Evolutionary conservation across 2,113 vertebrate genomes (phyloP).

Genomic region (Cebidichthys violaceus): DNA sequence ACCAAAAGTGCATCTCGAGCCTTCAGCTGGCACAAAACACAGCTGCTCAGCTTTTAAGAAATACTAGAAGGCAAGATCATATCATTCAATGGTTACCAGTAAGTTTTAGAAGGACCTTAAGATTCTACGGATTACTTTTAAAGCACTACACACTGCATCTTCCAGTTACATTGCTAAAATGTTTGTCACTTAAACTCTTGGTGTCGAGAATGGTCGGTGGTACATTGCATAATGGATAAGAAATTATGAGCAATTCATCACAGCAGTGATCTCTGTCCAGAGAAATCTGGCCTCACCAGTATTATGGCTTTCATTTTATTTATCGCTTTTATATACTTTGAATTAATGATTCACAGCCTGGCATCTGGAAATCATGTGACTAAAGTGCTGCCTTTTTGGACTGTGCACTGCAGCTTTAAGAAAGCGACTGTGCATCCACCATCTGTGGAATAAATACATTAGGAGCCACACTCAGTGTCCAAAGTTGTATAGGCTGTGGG

Average conservation of each 20-base stretch:
- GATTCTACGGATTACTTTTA: neutral
- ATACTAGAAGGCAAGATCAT: neutral
- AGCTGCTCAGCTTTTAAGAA: neutral
- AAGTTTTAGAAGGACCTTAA: neutral
- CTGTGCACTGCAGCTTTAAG: slow-evolving; percentile 6
- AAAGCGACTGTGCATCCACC: neutral
- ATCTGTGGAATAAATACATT: slow-evolving; percentile 41
- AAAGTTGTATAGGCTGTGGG: slow-evolving; percentile 44
- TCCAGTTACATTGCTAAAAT: no score
- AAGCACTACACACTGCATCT: neutral
- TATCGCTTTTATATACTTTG: neutral
- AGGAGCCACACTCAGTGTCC: slow-evolving; percentile 26
- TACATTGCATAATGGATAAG: neutral
- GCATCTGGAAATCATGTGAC: neutral
- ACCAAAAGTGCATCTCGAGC: neutral
- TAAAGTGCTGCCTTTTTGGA: neutral
- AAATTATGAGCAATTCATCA: neutral
- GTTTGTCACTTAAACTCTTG: neutral
- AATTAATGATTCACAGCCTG: neutral
- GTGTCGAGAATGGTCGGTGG: neutral
- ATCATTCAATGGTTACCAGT: neutral
- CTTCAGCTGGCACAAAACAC: neutral
- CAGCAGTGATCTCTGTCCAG: neutral
- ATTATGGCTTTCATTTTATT: neutral
- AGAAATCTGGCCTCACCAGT: neutral